phyloP scores from a whole-genome alignment of 1,140 invertebrate genomes.

The Bombus breviceps region DNA sequence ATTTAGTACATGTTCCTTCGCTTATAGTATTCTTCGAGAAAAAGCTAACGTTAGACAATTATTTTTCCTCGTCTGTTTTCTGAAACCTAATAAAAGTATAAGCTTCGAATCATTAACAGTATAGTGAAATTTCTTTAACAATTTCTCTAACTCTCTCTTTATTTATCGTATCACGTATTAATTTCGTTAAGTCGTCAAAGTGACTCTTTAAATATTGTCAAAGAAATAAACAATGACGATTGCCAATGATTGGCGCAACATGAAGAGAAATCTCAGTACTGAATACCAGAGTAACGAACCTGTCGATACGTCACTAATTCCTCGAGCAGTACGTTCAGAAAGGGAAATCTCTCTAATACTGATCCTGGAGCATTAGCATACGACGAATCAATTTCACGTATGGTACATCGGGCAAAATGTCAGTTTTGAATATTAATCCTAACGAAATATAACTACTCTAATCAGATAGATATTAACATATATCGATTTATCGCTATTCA shows the following conservation, averaged over 20 bases:
- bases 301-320: conserved; percentile 16
- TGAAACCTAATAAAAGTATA: too few species aligned
- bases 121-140: too few species aligned
- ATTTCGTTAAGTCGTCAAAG: too few species aligned
- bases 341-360: not conserved
- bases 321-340: not conserved
- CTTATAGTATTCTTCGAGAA: too few species aligned
- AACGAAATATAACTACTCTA: not conserved
- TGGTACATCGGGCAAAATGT: not conserved
- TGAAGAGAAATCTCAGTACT: not conserved
- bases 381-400: not conserved
- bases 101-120: too few species aligned
- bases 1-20: too few species aligned
- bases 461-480: too few species aligned
- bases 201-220: not conserved
- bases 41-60: too few species aligned
- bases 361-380: not conserved
- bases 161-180: too few species aligned
- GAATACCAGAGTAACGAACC: not conserved
- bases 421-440: not conserved
- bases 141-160: too few species aligned
- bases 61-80: too few species aligned
- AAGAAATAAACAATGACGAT: not conserved
- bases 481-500: too few species aligned
- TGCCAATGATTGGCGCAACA: not conserved